Base-by-base conservation (phyloP, 2,888 invertebrate genomes). In the Silvanus unidentatus region DNA sequence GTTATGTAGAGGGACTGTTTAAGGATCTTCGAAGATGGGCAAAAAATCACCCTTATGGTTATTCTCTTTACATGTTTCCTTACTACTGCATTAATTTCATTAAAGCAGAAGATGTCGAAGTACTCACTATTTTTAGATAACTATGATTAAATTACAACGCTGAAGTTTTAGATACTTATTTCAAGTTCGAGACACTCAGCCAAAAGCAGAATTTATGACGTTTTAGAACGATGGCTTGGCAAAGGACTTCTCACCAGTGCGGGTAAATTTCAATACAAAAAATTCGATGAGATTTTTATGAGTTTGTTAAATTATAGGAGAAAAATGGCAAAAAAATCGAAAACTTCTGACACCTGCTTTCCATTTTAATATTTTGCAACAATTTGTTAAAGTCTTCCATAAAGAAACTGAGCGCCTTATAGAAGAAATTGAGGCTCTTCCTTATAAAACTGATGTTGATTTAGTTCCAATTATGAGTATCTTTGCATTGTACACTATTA, bases 341-440 rank as follows among this genome's bases (percentile, higher is more conserved):
- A 37, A 37, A 13, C 37, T 37, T 13, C n/a, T 37, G 15, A 37
- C 37, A 4, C 14, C 37, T 6, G 37, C 37, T 13, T 37, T 37
- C 14, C 37, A 37, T n/a, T 37, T 37, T 13, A 37, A 13, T 5
- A 37, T 37, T 9, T 37, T 37, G n/a, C 37, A 37, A 16, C 15
- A 16, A 6, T 37, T 37, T 37, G 12, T 37, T 37, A n/a, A 15
- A 2, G 16, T 37, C 15, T 37, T 37, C n/a, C 16, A 15, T 15
- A 37, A 16, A 16, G 37, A 37, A 13, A 13, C 37, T 37, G 12
- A 13, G 5, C 3, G 15, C 3, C n/a, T 37, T 6, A 15, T 37
- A 10, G 14, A 13, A 3, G 37, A 37, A 6, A 6, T 37, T 4
- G 10, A 37, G n/a, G n/a, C 11, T 4, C 11, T 12, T n/a, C 3